Evolutionary conservation across 2,888 invertebrate genomes (phyloP), one percentile per base, ranked within the genome.

Genomic region (Nemapogon koenigi): DNA sequence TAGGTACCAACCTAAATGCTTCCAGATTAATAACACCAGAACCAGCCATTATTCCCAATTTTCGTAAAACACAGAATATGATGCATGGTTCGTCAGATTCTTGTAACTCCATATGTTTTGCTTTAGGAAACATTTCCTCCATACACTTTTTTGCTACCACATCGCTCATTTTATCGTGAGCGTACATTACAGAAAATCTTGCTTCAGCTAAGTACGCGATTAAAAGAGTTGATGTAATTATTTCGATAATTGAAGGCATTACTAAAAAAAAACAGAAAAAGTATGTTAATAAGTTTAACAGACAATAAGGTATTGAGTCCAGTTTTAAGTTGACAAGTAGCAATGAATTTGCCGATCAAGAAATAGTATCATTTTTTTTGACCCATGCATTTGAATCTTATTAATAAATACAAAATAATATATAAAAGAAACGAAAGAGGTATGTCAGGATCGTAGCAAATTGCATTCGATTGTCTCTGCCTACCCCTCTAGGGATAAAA

Each of bases 61-160:
- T 72, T 51, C 57, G 73, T 16, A 75, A 50, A 1, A 78, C 75
- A 40, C 76, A 78, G 49, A 61, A 73, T 40, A 78, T 72, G 43
- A 78, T 69, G 46, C 76, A 78, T 0, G 72, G 50, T 37, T 68
- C 73, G 16, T 76, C 76, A 0, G 73, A 72, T 43, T 72, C 72
- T 40, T 72, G 65, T 15, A 76, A 45, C 2, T 69, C 64, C 2
- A 66, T 42, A 11, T 50, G 55, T 30, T 59, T 68, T 14, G 52
- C 49, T 39, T 57, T 67, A 0, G 75, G 70, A 39, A 55, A 76
- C 75, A 76, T 76, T 39, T 73, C 73, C 35, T 33, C 58, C 14
- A 73, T 57, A 41, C 76, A 78, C 39, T 71, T 65, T 16, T 63
- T 50, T 0, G 70, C 73, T 0, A 69, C 54, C 18, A 62, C 44